These are phyloP conservation scores for Drosophila seclusa DNA, from an alignment of 2,888 invertebrate species.

Conservation along the genomic window DNA sequence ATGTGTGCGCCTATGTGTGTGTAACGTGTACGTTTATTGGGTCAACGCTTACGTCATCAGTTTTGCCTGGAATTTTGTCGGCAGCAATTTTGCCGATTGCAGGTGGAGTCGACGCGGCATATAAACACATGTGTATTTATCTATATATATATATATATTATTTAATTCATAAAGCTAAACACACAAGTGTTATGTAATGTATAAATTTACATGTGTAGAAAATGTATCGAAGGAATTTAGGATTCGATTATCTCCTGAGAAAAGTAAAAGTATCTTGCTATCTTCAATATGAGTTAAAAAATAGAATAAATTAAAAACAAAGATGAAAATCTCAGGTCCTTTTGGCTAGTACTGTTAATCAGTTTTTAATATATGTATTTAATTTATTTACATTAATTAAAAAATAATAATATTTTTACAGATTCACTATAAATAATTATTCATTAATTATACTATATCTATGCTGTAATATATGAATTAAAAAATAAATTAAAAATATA, in stretches of 20 bases:
- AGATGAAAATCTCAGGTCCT: not conserved
- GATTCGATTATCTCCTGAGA: not conserved
- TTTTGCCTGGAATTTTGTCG: conserved; percentile 72
- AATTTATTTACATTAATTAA: not conserved
- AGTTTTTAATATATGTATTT: not conserved
- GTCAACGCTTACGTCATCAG: conserved; percentile 78
- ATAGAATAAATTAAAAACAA: not conserved
- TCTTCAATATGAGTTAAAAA: not conserved
- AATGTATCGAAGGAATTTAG: not conserved
- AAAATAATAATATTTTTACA: not conserved
- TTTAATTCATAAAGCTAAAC: conserved; percentile 53
- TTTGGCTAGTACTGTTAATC: not conserved
- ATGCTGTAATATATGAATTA: not conserved
- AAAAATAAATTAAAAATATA: no score
- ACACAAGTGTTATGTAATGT: conserved; percentile 32
- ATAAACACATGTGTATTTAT: not conserved
- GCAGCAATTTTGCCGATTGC: conserved; percentile 45
- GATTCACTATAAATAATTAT: no score
- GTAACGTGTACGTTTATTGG: conserved; percentile 66
- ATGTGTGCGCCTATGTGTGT: not conserved
- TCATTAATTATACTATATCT: not conserved
- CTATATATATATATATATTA: conserved; percentile 4
- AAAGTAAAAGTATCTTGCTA: not conserved
- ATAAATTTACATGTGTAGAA: not conserved
- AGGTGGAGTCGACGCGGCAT: conserved; percentile 41